These are phyloP conservation scores for Blastomussa wellsi DNA, from an alignment of 92 coral and sea anemone genomes.

Conservation along the genomic window DNA sequence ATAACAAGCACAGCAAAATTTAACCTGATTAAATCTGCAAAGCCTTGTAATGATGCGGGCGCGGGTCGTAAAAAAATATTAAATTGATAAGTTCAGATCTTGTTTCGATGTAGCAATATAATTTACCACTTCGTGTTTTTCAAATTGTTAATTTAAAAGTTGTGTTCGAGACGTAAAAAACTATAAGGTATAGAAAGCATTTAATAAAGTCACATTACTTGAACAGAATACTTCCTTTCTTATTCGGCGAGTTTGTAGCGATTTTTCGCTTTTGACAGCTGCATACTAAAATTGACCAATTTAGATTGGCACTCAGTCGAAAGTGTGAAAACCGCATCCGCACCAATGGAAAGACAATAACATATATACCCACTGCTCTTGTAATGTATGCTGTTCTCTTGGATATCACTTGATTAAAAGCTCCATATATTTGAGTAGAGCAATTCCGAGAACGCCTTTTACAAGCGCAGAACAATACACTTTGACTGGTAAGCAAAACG, in stretches of 20 bases:
- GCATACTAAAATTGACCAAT: constrained; percentile 27
- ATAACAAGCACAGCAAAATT: constrained; percentile 19
- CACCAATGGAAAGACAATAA: not conserved
- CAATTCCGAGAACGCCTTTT: not conserved
- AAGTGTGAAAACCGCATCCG: constrained; percentile 38
- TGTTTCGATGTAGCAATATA: constrained; percentile 4
- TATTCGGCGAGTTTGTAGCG: not conserved
- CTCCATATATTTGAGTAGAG: constrained; percentile 1
- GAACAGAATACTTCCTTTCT: constrained; percentile 1
- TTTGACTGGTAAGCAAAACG: not conserved
- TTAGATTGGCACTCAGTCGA: constrained; percentile 21
- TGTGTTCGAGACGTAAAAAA: not conserved
- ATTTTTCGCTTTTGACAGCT: constrained; percentile 34
- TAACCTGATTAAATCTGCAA: constrained; percentile 5
- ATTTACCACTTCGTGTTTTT: constrained; percentile 10
- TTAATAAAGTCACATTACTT: not conserved
- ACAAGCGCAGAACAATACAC: not conserved
- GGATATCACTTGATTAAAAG: constrained; percentile 23
- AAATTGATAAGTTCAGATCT: not conserved
- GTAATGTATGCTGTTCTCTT: constrained; percentile 11
- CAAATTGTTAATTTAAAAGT: constrained; percentile 4
- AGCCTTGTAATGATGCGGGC: constrained; percentile 28
- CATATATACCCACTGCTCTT: constrained; percentile 5
- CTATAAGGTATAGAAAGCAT: not conserved
- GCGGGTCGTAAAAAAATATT: not conserved